Conservation (phyloP, 1,140 invertebrate genomes). For the Cephus cinctus region DNA sequence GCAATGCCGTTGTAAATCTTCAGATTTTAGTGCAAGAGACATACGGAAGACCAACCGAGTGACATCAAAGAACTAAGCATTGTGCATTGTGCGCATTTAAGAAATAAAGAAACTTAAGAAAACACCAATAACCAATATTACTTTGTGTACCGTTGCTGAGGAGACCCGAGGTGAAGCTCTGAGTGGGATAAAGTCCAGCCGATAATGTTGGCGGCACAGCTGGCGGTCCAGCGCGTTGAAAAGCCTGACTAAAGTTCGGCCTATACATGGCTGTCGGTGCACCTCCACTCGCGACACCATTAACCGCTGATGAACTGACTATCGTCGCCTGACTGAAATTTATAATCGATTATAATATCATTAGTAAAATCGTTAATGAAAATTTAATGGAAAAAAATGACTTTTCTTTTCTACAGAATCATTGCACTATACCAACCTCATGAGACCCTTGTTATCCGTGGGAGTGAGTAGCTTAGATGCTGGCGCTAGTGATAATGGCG, state of each 20-base stretch:
- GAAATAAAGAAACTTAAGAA: constrained; percentile 9
- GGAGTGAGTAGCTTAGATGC: constrained; percentile 50
- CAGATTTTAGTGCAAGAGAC: too few species aligned
- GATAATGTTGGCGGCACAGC: constrained; percentile 52
- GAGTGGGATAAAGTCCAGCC: constrained; percentile 52
- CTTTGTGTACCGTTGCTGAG: constrained; percentile 58
- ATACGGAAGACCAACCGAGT: too few species aligned
- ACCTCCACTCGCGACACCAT: constrained; percentile 56
- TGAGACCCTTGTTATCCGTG: constrained; percentile 50
- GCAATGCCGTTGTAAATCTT: too few species aligned
- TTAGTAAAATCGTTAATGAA: too few species aligned
- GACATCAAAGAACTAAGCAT: too few species aligned
- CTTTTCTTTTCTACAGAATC: constrained; percentile 16
- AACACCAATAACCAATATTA: constrained; percentile 52
- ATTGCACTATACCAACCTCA: constrained; percentile 39
- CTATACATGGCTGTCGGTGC: constrained; percentile 68
- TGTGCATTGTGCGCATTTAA: too few species aligned
- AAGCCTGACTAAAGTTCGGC: constrained; percentile 70
- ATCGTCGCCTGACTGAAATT: constrained; percentile 52
- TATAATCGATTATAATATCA: too few species aligned
- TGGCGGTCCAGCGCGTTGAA: constrained; percentile 58
- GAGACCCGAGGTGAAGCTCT: constrained; percentile 53
- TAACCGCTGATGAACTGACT: constrained; percentile 56
- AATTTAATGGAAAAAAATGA: constrained; percentile 25
- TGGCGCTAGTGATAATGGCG: constrained; percentile 49